phyloP scores from a whole-genome alignment of 2,888 invertebrate genomes.

The Pristionchus maxplancki region DNA sequence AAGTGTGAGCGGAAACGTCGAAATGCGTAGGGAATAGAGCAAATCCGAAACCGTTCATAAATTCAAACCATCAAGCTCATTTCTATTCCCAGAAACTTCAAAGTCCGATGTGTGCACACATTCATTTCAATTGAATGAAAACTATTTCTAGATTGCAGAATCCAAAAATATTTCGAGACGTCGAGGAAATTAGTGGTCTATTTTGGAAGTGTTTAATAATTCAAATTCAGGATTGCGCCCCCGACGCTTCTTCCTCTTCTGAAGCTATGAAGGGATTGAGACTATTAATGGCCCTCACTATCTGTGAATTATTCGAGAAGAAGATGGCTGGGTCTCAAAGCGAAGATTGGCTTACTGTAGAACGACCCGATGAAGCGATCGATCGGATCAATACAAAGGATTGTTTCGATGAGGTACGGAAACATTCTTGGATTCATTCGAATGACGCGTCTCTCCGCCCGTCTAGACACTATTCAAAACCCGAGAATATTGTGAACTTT shows the following conservation, averaged over 20 bases:
- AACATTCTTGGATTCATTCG: not conserved
- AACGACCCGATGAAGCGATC: constrained; percentile 61
- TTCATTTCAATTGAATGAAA: not conserved
- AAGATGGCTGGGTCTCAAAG: constrained; percentile 58
- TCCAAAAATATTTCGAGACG: not conserved
- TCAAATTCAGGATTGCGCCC: constrained; percentile 26
- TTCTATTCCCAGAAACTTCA: not conserved
- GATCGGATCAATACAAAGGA: constrained; percentile 15
- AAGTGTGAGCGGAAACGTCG: not conserved
- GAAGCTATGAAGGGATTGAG: constrained; percentile 29
- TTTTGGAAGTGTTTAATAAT: not conserved
- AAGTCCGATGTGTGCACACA: not conserved
- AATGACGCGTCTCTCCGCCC: not conserved
- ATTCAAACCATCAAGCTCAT: not conserved
- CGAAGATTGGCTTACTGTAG: constrained; percentile 63
- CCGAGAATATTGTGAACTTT: not conserved
- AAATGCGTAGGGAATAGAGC: not conserved
- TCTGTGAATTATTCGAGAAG: constrained; percentile 56
- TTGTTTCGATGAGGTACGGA: constrained; percentile 39
- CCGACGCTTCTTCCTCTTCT: not conserved
- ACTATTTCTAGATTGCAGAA: not conserved
- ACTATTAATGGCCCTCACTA: constrained; percentile 9
- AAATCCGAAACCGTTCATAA: constrained; percentile 5
- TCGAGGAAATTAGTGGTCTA: not conserved
- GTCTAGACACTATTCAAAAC: constrained; percentile 40